These are phyloP conservation scores for Lymantria monacha DNA, from an alignment of 2,888 invertebrate species.

Conservation along the genomic window DNA sequence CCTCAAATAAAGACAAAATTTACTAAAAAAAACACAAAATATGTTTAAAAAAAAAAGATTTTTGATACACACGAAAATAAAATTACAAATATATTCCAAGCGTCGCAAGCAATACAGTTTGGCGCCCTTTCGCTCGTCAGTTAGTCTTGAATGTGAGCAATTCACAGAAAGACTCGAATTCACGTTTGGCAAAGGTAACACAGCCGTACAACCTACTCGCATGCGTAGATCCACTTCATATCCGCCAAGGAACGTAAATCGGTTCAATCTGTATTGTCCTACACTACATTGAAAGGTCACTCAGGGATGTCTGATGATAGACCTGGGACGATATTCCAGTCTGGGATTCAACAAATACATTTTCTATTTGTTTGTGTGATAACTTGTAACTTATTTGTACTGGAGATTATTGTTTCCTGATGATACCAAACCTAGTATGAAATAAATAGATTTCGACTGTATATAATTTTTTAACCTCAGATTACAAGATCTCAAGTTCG, in stretches of 20 bases:
- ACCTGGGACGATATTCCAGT: neutral
- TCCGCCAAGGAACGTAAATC: constrained; percentile 44
- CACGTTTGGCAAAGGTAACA: constrained; percentile 19
- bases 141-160: constrained; percentile 47
- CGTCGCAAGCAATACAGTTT: constrained; percentile 39
- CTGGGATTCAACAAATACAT: neutral
- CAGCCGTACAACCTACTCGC: constrained; percentile 24
- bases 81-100: constrained; percentile 27
- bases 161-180: constrained; percentile 41
- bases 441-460: too few relatives aligned
- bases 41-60: too few relatives aligned
- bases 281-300: constrained; percentile 7
- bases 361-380: neutral
- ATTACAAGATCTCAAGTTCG: too few relatives aligned
- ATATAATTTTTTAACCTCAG: too few relatives aligned
- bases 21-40: too few relatives aligned
- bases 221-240: constrained; percentile 30
- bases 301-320: constrained; percentile 3
- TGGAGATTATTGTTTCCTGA: too few relatives aligned
- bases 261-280: constrained; percentile 46
- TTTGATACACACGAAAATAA: constrained; percentile 2
- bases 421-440: too few relatives aligned
- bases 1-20: too few relatives aligned
- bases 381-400: neutral
- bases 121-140: constrained; percentile 35